Conservation (phyloP, 2,888 invertebrate species). For the Dastarcus helophoroides region DNA sequence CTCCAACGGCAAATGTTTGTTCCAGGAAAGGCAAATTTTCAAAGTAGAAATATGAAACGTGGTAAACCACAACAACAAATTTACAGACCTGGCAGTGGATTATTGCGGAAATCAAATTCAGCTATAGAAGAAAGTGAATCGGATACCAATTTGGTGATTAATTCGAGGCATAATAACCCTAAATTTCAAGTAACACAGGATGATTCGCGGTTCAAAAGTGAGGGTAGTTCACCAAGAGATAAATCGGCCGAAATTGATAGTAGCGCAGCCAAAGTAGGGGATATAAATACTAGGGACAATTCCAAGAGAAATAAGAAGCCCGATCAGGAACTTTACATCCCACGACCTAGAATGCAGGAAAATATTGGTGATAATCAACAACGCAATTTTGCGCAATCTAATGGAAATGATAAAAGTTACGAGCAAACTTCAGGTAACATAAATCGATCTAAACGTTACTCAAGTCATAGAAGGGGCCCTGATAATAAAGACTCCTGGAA, state of each 20-base stretch:
- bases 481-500: too few species aligned
- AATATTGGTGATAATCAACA: slow-evolving; percentile 15
- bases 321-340: slow-evolving; percentile 44
- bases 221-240: slow-evolving; percentile 24
- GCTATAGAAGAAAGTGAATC: slow-evolving; percentile 47
- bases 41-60: slow-evolving; percentile 37
- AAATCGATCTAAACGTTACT: slow-evolving; percentile 24
- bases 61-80: slow-evolving; percentile 59
- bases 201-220: slow-evolving; percentile 21
- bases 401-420: slow-evolving; percentile 19
- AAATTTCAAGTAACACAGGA: slow-evolving; percentile 16
- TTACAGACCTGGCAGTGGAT: slow-evolving; percentile 68
- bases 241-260: slow-evolving; percentile 23
- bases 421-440: slow-evolving; percentile 14
- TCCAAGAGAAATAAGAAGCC: slow-evolving; percentile 40
- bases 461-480: slow-evolving; percentile 20
- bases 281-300: slow-evolving; percentile 16
- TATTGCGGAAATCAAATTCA: slow-evolving; percentile 54
- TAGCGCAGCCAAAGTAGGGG: slow-evolving; percentile 19
- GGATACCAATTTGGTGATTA: slow-evolving; percentile 24
- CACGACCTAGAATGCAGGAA: slow-evolving; percentile 30
- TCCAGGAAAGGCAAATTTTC: slow-evolving; percentile 10
- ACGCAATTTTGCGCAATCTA: slow-evolving; percentile 16
- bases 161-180: slow-evolving; percentile 19
- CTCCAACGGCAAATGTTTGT: slow-evolving; percentile 1